Conservation (phyloP, 2,888 invertebrate genomes). For the Drosophila colorata region DNA sequence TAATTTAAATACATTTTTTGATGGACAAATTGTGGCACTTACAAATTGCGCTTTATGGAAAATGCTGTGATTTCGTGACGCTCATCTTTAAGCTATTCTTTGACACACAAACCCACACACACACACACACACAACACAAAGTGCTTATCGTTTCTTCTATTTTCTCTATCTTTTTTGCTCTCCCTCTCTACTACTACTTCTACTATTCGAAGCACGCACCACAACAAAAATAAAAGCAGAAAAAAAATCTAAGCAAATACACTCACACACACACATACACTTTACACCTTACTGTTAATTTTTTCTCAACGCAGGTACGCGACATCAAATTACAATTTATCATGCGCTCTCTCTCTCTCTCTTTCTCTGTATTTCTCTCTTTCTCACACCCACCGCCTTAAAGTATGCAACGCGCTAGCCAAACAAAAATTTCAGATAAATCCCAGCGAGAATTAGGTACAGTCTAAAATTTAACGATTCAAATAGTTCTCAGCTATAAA, state of each 20-base stretch:
- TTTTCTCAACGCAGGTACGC: constrained; percentile 68
- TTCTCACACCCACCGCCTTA: constrained; percentile 46
- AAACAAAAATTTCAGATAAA: constrained; percentile 41
- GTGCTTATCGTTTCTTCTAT: constrained; percentile 55
- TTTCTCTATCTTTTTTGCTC: constrained; percentile 35
- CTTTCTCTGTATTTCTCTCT: constrained; percentile 22
- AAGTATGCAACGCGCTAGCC: constrained; percentile 68
- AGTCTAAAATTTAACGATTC: constrained; percentile 58
- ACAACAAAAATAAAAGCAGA: constrained; percentile 24
- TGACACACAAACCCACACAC: constrained; percentile 36
- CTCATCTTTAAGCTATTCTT: constrained; percentile 53
- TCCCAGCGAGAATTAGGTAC: constrained; percentile 70
- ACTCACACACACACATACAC: constrained; percentile 39
- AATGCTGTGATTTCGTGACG: constrained; percentile 31
- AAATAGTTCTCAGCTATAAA: constrained; percentile 33
- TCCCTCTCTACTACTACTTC: constrained; percentile 27
- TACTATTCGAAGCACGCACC: constrained; percentile 65
- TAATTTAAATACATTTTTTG: constrained; percentile 1
- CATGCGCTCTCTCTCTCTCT: constrained; percentile 62
- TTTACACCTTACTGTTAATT: constrained; percentile 60
- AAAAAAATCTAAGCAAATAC: constrained; percentile 17
- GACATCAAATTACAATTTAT: constrained; percentile 69
- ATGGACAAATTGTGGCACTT: constrained; percentile 19
- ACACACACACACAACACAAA: constrained; percentile 36
- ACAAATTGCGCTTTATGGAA: constrained; percentile 24